Percentiles rank a stretch among this genome's conserved stretches.
phyloP scores from a whole-genome alignment of 2,888 invertebrate genomes.

The Podotricha telesiphe region DNA sequence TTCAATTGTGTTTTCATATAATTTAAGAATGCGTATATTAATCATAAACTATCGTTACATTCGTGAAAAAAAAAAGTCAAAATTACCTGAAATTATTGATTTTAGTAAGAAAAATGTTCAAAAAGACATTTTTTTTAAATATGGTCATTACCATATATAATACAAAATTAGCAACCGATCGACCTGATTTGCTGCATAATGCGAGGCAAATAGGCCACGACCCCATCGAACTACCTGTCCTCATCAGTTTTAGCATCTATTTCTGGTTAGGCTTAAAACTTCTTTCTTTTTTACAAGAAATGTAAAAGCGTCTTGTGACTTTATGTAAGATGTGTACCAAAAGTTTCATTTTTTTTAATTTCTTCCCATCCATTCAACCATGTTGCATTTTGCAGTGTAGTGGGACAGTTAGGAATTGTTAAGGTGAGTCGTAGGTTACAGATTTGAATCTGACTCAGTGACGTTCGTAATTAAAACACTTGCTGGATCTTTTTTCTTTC shows the following conservation, averaged over 20 bases:
- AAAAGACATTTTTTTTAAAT: background rate
- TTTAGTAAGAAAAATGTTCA: background rate
- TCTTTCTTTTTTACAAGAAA: conserved; percentile 25
- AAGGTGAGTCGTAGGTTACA: no score
- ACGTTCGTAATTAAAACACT: no score
- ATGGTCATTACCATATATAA: conserved; percentile 12
- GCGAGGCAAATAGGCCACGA: conserved; percentile 41
- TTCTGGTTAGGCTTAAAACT: conserved; percentile 30
- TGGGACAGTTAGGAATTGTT: no score
- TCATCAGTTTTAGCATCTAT: conserved; percentile 34
- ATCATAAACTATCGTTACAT: no score
- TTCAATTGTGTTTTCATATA: no score
- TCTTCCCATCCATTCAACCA: background rate
- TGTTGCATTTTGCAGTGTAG: background rate
- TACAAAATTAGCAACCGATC: conserved; percentile 28
- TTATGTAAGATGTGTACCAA: background rate
- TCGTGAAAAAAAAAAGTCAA: no score
- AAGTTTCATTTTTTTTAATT: background rate
- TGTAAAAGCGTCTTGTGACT: conserved; percentile 9
- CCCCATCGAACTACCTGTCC: conserved; percentile 40
- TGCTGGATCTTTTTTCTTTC: no score
- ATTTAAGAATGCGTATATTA: background rate
- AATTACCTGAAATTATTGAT: no score
- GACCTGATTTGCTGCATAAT: conserved; percentile 41
- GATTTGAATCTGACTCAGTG: no score